phyloP scores from a whole-genome alignment of 2,113 vertebrate genomes.

The Herpailurus yagouaroundi region DNA sequence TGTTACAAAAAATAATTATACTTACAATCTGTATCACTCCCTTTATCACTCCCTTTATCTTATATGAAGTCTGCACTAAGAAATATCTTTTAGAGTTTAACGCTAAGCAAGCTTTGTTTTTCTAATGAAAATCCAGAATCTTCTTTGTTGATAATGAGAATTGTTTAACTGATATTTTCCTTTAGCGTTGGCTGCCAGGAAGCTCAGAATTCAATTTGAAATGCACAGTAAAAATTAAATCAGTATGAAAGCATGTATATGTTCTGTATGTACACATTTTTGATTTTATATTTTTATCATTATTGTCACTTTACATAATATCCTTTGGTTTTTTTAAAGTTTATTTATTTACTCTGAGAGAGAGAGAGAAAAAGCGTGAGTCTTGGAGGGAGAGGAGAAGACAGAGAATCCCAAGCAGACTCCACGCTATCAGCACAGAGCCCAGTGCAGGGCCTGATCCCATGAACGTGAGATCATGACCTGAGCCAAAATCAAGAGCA shows the following conservation, averaged over 20 bases:
- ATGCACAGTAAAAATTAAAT: not conserved
- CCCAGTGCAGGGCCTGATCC: no score
- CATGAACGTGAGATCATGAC: no score
- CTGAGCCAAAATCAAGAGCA: no score
- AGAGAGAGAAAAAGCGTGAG: no score
- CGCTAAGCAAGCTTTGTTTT: not conserved
- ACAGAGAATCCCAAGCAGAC: no score
- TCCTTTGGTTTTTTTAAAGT: not conserved
- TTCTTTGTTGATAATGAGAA: slow-evolving; percentile 23
- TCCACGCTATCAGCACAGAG: no score
- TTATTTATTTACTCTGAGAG: no score
- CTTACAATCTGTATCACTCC: not conserved
- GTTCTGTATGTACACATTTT: not conserved
- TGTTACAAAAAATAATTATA: slow-evolving; percentile 7
- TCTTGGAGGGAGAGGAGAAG: no score
- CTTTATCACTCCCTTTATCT: not conserved
- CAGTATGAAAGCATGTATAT: not conserved
- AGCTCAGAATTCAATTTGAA: slow-evolving; percentile 32
- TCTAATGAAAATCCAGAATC: not conserved
- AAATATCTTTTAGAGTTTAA: not conserved
- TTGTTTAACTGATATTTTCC: not conserved
- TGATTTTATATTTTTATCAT: slow-evolving; percentile 33
- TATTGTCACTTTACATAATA: not conserved
- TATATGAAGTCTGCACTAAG: not conserved
- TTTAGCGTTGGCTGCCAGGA: not conserved